phyloP scores from a whole-genome alignment of 1,140 invertebrate species.

The Bombus soroeensis region DNA sequence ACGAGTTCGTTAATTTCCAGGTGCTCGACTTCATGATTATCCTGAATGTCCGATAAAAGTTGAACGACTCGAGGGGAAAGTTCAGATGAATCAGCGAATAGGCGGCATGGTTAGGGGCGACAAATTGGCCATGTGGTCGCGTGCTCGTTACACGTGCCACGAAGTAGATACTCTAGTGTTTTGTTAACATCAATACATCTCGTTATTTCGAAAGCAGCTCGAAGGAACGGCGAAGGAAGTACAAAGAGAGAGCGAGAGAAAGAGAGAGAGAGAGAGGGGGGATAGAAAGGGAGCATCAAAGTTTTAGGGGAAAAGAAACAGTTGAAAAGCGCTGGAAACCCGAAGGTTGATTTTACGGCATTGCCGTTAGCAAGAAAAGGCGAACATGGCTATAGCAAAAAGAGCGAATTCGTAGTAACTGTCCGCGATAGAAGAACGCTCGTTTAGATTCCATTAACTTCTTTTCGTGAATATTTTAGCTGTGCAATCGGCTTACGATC shows the following conservation, averaged over 20 bases:
- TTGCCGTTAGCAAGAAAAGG: not conserved
- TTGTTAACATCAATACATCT: slow-evolving; percentile 30
- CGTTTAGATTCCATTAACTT: slow-evolving; percentile 33
- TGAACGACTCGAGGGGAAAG: slow-evolving; percentile 4
- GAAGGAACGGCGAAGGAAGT: not conserved
- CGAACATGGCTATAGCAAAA: not conserved
- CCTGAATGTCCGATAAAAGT: slow-evolving; percentile 5
- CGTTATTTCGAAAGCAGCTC: slow-evolving; percentile 37
- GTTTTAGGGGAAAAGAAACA: not conserved
- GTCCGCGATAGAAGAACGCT: not conserved
- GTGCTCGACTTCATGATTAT: not conserved
- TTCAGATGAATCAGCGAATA: slow-evolving; percentile 39
- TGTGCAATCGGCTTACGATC: not conserved
- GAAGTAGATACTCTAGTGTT: not conserved
- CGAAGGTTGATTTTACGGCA: not conserved
- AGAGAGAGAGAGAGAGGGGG: not conserved
- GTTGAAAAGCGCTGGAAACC: not conserved
- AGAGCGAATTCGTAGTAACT: not conserved
- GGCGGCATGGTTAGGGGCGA: not conserved
- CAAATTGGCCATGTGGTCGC: slow-evolving; percentile 42
- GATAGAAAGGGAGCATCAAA: not conserved
- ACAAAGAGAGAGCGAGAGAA: too few relatives aligned
- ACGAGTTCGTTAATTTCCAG: not conserved
- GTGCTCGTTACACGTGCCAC: slow-evolving; percentile 38
- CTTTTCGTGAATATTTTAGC: not conserved